Evolutionary conservation across 1,140 invertebrate genomes (phyloP).

Genomic region (Goniozus legneri): DNA sequence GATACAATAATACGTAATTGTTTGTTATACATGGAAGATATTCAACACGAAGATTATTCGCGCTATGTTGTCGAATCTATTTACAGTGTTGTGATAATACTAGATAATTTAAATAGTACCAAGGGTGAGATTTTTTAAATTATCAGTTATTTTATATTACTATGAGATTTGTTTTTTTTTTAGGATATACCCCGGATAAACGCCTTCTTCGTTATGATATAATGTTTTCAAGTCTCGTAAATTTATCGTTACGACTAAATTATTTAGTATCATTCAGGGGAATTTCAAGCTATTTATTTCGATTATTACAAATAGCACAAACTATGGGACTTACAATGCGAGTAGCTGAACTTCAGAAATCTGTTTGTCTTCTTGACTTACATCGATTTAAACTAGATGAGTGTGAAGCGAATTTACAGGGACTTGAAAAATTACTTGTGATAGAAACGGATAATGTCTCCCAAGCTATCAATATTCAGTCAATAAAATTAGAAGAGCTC

Average conservation of each 20-base stretch:
- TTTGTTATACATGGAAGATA: constrained; percentile 21
- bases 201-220: constrained; percentile 27
- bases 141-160: constrained; percentile 6
- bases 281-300: constrained; percentile 30
- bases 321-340: constrained; percentile 33
- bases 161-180: constrained; percentile 3
- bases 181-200: constrained; percentile 7
- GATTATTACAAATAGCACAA: constrained; percentile 33
- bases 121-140: constrained; percentile 24
- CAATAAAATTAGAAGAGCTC: background rate
- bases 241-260: constrained; percentile 30
- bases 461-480: constrained; percentile 11
- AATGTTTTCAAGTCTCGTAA: constrained; percentile 23
- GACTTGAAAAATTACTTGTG: constrained; percentile 40
- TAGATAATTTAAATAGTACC: constrained; percentile 12
- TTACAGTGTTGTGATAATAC: constrained; percentile 28
- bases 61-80: constrained; percentile 27
- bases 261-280: constrained; percentile 36
- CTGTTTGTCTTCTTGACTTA: constrained; percentile 37
- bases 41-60: constrained; percentile 31
- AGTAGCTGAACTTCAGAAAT: constrained; percentile 38
- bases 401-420: constrained; percentile 41
- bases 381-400: constrained; percentile 30
- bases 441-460: constrained; percentile 30
- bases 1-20: constrained; percentile 31